A percentile compares a stretch with the other conserved stretches of the same genome.
Conservation (phyloP, 2,113 vertebrate genomes). For the Anolis carolinensis region DNA sequence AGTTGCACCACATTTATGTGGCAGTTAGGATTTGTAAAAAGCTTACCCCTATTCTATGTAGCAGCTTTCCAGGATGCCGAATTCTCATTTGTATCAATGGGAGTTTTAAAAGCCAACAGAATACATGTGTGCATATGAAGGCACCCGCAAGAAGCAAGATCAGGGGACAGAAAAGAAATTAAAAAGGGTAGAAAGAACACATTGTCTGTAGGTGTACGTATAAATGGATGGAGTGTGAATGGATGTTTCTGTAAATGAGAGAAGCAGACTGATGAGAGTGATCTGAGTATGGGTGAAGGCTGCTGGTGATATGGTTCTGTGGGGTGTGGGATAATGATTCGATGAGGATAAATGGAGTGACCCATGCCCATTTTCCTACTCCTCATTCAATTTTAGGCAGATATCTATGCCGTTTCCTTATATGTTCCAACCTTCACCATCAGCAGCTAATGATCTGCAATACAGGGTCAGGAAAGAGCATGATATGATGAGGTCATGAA, state of each 20-base stretch:
- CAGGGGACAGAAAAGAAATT: too few species aligned
- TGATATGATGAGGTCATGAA: too few species aligned
- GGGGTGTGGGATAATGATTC: too few species aligned
- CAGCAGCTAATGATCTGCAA: too few species aligned
- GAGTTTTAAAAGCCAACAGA: not conserved
- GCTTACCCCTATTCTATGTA: not conserved
- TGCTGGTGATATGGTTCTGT: not conserved
- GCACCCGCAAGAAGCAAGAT: not conserved
- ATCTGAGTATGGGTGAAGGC: not conserved
- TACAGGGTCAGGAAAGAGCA: too few species aligned
- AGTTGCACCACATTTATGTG: not conserved
- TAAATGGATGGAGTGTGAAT: not conserved
- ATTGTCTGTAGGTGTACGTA: not conserved
- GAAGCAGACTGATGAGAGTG: not conserved
- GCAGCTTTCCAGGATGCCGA: too few species aligned
- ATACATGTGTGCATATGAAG: not conserved
- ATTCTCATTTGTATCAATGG: not conserved
- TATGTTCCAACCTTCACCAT: too few species aligned
- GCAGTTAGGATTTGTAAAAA: not conserved
- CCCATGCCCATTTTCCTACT: too few species aligned
- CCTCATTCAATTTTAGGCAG: too few species aligned
- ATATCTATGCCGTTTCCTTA: too few species aligned
- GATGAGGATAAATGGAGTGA: too few species aligned
- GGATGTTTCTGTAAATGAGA: not conserved
- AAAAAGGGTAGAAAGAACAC: not conserved